Base-by-base conservation (phyloP, 37 sponge, comb jelly and placozoan species). In the Halichondria panicea region DNA sequence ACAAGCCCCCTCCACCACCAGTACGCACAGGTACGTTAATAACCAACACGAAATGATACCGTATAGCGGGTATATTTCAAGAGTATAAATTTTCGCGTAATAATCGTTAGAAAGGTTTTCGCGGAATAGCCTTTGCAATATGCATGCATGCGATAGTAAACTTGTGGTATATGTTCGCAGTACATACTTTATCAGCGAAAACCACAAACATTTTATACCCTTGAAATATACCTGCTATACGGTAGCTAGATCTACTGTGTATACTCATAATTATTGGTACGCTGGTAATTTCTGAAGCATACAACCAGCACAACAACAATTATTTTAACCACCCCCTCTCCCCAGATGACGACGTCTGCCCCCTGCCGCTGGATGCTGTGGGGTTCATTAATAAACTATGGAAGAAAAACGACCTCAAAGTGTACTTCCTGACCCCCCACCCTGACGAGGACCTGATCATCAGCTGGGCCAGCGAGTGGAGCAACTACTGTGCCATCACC, bases 381-480 rank as follows among this genome's bases (percentile, higher is more conserved):
- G 75, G 76, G 18, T 57, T 43, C 54, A 22, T 74, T 0, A 75
- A 35, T 34, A 83, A 83, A 44, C 59, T 83, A 5, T 83, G 84
- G 84, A 52, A 45, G 50, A 83, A 83, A 70, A 28, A 66, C 25
- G 84, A 83, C 53, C 76, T 83, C 25, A 65, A 66, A 38, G 82
- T 81, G 31, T 83, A 45, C 84, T 83, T 83, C 52, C 28, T 83
- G 84, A 7, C 19, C 21, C 61, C 69, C 4, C 84, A 83, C 39
- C 61, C 58, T 9, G 70, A 75, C 40, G 68, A 83, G 76, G 60
- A 27, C 19, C 27, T 43, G 2, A 83, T 83, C 22, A 8, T 83
- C 7, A 42, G 12, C 46, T 83, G 84, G 84, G 84, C 84, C 0
- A 50, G 43, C 34, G 84, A 83, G 62, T 83, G 84, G 84, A 83